Base-by-base conservation (phyloP, 2,113 vertebrate species). In the Aspiorhynchus laticeps region DNA sequence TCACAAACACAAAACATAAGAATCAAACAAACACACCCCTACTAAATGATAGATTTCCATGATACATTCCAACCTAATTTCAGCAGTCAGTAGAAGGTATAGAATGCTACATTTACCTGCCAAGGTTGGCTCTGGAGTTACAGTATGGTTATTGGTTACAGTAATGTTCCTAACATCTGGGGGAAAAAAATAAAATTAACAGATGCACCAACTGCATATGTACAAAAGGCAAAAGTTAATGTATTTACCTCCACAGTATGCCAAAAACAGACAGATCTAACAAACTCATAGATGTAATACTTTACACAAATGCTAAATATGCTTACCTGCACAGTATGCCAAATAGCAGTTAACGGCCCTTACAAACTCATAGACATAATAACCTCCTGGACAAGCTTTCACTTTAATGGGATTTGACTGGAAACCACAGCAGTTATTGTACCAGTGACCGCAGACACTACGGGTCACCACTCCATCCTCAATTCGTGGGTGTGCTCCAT, bases 311-410 rank as follows among this genome's bases (percentile, higher is more conserved):
- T 41, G 31, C 6, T n/a, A 33, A 80, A 28, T 21, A 56, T 80
- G 19, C 14, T 36, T 84, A 89, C 88, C 88, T 85, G 88, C 83
- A 46, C 88, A 89, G 67, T 89, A 89, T 11, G 80, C 21, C 15
- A 51, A 24, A 46, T 48, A 21, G 43, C 86, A 89, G 59, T 4
- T 1, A 36, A 0, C 0, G 38, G 88, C n/a, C 0, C 26, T 21
- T 0, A 69, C 31, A 75, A 89, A 80, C 17, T 85, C 83, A 71
- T 89, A 89, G 17, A 87, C 88, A 31, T 83, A 87, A 28, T 71
- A 89, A 38, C 69, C 76, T 76, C 86, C 88, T 8, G 83, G 86
- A 41, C 88, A 89, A 2, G 88, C 88, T 51, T 87, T 87, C 1
- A 89, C 83, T 46, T n/a, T 76, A 46, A 89, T 80, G 17, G 82